Evolutionary conservation across 2,113 vertebrate species (phyloP).

Genomic region (Phyllostomus hastatus): DNA sequence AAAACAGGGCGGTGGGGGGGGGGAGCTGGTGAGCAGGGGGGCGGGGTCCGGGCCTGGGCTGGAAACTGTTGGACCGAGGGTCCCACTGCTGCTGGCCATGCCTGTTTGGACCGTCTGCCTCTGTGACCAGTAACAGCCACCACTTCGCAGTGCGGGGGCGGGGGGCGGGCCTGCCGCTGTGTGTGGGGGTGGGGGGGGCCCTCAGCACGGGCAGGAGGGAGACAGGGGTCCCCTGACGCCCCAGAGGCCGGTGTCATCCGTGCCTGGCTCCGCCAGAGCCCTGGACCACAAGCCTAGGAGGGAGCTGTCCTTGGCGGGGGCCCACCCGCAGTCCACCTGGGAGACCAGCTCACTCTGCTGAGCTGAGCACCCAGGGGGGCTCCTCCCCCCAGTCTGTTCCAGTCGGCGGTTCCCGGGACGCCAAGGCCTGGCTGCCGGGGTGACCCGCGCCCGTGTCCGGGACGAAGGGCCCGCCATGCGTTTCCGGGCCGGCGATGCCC

Average conservation of each 20-base stretch:
- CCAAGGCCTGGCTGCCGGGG: neutral
- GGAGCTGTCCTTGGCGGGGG: neutral
- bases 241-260: neutral
- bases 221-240: too few species aligned
- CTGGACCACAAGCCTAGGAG: neutral
- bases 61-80: neutral
- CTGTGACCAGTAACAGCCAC: neutral
- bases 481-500: too few species aligned
- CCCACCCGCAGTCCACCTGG: neutral
- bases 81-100: neutral
- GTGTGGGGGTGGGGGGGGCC: neutral
- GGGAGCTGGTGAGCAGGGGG: neutral
- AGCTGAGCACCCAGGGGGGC: neutral
- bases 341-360: neutral
- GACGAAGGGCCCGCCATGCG: too few species aligned
- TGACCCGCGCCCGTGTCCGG: neutral
- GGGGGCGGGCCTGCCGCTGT: neutral
- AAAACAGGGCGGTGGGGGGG: neutral
- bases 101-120: neutral
- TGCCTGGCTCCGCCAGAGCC: neutral
- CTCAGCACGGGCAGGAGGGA: neutral
- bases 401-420: slow-evolving; percentile 39
- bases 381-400: neutral
- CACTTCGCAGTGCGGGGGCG: neutral
- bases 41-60: neutral